Conservation (phyloP, 2,888 invertebrate species). For the Trichogramma evanescens region DNA sequence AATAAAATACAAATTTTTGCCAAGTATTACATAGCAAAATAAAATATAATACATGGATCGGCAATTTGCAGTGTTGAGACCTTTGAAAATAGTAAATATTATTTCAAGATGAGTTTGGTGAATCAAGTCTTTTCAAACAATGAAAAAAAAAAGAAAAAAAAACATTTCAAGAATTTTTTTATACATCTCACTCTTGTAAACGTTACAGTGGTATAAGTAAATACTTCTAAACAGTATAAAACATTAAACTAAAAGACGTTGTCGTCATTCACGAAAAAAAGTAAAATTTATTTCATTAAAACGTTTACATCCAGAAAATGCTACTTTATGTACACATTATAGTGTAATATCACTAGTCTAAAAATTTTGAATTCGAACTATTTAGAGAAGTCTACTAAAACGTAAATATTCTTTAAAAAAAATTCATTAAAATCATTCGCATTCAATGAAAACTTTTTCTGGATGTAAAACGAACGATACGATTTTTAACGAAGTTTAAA, state of each 20-base stretch:
- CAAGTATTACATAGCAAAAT: too few relatives aligned
- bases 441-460: conserved; percentile 4
- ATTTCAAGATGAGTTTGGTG: too few relatives aligned
- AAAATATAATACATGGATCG: too few relatives aligned
- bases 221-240: conserved; percentile 8
- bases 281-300: conserved; percentile 7
- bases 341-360: background rate
- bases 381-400: background rate
- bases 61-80: too few relatives aligned
- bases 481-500: background rate
- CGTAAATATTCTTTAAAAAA: background rate
- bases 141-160: too few relatives aligned
- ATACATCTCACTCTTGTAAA: too few relatives aligned
- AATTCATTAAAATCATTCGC: background rate
- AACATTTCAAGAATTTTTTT: too few relatives aligned
- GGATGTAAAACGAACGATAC: conserved; percentile 1
- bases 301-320: conserved; percentile 5
- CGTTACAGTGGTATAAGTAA: background rate
- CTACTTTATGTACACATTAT: background rate
- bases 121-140: too few relatives aligned
- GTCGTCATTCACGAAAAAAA: background rate
- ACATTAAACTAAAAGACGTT: conserved; percentile 4
- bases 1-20: too few relatives aligned
- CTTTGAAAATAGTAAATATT: too few relatives aligned
- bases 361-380: background rate